Conservation (phyloP, 30 jellyfish, hydroid and myxozoan genomes). For the Thelohanellus kitauei region DNA sequence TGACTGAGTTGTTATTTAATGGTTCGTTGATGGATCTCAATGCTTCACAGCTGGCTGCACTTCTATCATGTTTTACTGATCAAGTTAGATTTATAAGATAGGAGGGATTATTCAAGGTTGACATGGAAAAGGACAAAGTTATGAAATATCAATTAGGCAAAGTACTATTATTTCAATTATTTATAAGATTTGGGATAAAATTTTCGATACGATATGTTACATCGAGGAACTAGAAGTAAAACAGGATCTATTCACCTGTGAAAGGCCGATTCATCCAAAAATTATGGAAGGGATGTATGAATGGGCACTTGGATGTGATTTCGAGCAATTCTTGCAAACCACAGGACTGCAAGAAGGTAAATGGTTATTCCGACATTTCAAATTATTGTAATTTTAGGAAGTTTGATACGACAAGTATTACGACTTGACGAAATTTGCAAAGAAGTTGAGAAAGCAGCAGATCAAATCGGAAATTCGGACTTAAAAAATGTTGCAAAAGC, state of each 20-base stretch:
- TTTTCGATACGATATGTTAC: too few species aligned
- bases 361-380: neutral
- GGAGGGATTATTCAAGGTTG: constrained; percentile 1
- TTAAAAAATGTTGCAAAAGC: constrained; percentile 44
- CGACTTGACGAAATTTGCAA: constrained; percentile 63
- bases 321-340: constrained; percentile 28
- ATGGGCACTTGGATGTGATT: constrained; percentile 82
- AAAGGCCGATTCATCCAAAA: too few species aligned
- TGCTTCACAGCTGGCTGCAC: constrained; percentile 68
- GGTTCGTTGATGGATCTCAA: constrained; percentile 24
- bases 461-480: constrained; percentile 42
- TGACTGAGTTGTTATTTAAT: constrained; percentile 43
- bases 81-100: constrained; percentile 12
- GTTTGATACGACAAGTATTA: constrained; percentile 61
- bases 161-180: too few species aligned
- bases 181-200: too few species aligned
- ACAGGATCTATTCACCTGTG: too few species aligned
- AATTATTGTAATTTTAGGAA: constrained; percentile 11
- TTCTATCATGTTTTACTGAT: constrained; percentile 59
- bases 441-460: constrained; percentile 52
- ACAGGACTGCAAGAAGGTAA: constrained; percentile 74
- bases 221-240: too few species aligned
- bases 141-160: constrained; percentile 30
- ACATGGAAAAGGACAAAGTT: constrained; percentile 32
- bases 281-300: constrained; percentile 73